Evolutionary conservation across 1,140 invertebrate genomes (phyloP).

Genomic region (Temnothorax curvispinosus): DNA sequence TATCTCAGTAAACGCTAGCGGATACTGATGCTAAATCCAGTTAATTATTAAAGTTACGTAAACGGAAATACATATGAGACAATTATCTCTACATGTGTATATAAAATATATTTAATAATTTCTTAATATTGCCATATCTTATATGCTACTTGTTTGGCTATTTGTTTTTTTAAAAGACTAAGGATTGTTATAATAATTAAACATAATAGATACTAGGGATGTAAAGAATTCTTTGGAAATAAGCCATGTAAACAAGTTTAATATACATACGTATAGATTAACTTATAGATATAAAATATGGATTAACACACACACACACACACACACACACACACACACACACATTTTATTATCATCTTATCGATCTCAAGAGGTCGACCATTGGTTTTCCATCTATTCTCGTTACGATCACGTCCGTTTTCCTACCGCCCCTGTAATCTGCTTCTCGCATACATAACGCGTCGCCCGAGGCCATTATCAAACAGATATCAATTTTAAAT

Average conservation of each 20-base stretch:
- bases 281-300: not conserved
- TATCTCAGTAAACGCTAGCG: too few species aligned
- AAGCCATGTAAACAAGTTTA: not conserved
- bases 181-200: not conserved
- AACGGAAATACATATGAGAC: too few species aligned
- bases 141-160: not conserved
- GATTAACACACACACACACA: not conserved
- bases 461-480: slow-evolving; percentile 42
- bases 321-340: not conserved
- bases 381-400: slow-evolving; percentile 70
- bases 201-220: not conserved
- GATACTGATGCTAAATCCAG: too few species aligned
- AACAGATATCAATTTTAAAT: slow-evolving; percentile 63
- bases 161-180: not conserved
- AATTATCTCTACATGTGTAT: too few species aligned
- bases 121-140: not conserved
- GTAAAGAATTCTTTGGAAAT: not conserved
- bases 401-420: slow-evolving; percentile 52
- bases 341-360: slow-evolving; percentile 25
- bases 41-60: too few species aligned
- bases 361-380: slow-evolving; percentile 51
- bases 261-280: not conserved
- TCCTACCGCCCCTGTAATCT: slow-evolving; percentile 52
- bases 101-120: not conserved
- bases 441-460: slow-evolving; percentile 33